Conservation (phyloP, 2,113 vertebrate genomes). For the Narcine bancroftii region DNA sequence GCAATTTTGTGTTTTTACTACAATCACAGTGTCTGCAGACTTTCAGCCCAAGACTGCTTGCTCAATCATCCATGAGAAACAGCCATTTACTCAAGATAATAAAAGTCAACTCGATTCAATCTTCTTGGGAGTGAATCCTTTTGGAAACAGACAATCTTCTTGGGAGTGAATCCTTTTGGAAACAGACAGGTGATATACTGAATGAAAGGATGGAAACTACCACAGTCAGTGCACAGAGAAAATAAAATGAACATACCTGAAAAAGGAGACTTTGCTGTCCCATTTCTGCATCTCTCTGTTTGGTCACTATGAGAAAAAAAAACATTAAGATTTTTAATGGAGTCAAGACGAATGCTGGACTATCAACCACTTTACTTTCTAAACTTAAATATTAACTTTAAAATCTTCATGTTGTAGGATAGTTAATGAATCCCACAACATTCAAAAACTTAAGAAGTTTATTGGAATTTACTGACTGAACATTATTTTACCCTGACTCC, state of each 20-base stretch:
- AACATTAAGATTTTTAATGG: too few species aligned
- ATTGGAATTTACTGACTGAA: not conserved
- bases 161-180: not conserved
- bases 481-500: not conserved
- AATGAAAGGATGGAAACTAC: not conserved
- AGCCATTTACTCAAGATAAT: not conserved
- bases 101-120: not conserved
- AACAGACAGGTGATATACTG: not conserved
- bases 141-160: not conserved
- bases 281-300: conserved; percentile 85
- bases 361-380: not conserved
- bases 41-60: too few species aligned
- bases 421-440: not conserved
- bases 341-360: not conserved
- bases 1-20: too few species aligned
- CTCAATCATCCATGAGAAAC: not conserved
- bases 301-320: conserved; percentile 71
- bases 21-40: too few species aligned
- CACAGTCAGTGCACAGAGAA: not conserved
- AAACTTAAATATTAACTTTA: not conserved
- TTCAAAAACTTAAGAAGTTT: not conserved
- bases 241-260: conserved; percentile 61
- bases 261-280: conserved; percentile 93
- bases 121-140: not conserved
- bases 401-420: not conserved